Evolutionary conservation across 2,113 vertebrate species (phyloP).

Genomic region (Procavia capensis): DNA sequence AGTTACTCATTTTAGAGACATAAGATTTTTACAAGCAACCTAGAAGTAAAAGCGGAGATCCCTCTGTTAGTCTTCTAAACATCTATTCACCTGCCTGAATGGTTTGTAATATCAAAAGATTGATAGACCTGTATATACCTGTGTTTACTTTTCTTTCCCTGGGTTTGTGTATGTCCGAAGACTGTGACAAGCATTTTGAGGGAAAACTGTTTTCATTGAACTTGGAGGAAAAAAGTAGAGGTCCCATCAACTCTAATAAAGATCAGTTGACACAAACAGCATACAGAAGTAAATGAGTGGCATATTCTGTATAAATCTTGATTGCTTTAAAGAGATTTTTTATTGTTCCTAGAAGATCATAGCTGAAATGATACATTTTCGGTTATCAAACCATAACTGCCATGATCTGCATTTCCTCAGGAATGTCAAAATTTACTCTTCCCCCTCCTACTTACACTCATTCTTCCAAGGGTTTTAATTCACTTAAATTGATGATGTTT

Average conservation of each 20-base stretch:
- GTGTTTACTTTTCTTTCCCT: conserved; percentile 52
- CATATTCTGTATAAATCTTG: neutral
- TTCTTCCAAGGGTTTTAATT: neutral
- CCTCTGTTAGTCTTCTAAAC: neutral
- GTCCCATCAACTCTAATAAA: conserved; percentile 39
- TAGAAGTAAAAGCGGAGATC: neutral
- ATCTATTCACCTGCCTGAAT: neutral
- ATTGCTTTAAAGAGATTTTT: neutral
- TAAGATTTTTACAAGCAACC: neutral
- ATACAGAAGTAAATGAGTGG: neutral
- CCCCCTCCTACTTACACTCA: neutral
- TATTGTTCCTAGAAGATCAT: neutral
- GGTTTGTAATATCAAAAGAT: conserved; percentile 58
- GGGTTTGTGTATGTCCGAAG: conserved; percentile 30
- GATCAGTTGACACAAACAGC: conserved; percentile 2
- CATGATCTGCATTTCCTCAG: neutral
- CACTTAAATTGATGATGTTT: neutral
- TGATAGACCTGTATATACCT: neutral
- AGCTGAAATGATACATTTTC: conserved; percentile 24
- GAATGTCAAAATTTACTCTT: neutral
- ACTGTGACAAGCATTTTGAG: conserved; percentile 56
- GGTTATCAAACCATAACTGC: neutral
- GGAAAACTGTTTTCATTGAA: conserved; percentile 52
- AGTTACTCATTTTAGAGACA: neutral
- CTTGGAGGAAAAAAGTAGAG: neutral